Percentiles rank a stretch among this genome's conserved stretches.
phyloP scores from a whole-genome alignment of 2,797 vertebrate genomes.

The Coregonus ussuriensis region DNA sequence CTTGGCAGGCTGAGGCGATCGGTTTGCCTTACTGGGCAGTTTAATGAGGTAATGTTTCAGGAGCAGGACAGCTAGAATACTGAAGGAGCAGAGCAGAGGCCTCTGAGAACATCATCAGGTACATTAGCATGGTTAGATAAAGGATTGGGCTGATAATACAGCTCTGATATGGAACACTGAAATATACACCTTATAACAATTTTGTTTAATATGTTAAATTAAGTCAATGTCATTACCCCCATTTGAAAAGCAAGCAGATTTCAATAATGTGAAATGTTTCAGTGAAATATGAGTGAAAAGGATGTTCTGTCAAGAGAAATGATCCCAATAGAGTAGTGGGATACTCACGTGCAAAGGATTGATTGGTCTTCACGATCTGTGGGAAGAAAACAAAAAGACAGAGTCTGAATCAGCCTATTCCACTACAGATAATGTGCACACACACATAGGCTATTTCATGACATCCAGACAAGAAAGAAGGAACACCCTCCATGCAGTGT shows the following conservation, averaged over 20 bases:
- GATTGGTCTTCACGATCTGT: conserved; percentile 81
- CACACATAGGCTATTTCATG: not conserved
- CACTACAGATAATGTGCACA: not conserved
- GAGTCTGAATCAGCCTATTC: conserved; percentile 35
- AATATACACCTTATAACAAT: not conserved
- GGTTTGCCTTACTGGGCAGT: not conserved
- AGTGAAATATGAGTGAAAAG: not conserved
- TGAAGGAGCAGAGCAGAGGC: not conserved
- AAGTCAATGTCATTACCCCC: not conserved
- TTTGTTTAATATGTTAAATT: not conserved
- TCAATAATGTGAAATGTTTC: not conserved
- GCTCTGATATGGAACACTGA: not conserved
- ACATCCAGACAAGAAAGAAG: not conserved
- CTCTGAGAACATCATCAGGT: not conserved
- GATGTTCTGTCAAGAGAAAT: not conserved
- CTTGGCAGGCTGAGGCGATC: not conserved
- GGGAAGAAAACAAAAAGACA: conserved; percentile 39
- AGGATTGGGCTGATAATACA: not conserved
- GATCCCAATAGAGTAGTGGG: not conserved
- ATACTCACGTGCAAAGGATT: conserved; percentile 81
- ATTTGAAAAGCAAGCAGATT: not conserved
- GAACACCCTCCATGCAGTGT: not conserved
- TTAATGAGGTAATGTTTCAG: conserved; percentile 4
- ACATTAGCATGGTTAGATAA: not conserved
- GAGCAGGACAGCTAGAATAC: not conserved